These are phyloP conservation scores for Lymantria monacha DNA, from an alignment of 2,888 invertebrate genomes.

Conservation along the genomic window DNA sequence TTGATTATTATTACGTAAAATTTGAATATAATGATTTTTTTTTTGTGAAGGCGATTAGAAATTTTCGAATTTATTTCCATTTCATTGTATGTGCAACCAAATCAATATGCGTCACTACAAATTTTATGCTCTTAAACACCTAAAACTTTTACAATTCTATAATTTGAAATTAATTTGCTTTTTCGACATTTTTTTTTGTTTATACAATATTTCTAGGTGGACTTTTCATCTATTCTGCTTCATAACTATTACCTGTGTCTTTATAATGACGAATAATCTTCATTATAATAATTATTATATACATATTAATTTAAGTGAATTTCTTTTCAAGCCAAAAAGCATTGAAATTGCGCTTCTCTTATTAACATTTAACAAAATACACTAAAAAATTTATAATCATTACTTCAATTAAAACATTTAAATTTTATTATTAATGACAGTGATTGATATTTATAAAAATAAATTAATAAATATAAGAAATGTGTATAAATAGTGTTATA, in stretches of 20 bases:
- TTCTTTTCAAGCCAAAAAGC: slow-evolving; percentile 46
- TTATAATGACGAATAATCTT: slow-evolving; percentile 23
- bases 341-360: slow-evolving; percentile 39
- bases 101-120: slow-evolving; percentile 36
- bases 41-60: no score
- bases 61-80: background rate
- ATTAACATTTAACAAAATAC: slow-evolving; percentile 30
- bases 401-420: slow-evolving; percentile 14
- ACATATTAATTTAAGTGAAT: slow-evolving; percentile 28
- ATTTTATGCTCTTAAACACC: slow-evolving; percentile 42
- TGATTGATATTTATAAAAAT: slow-evolving; percentile 14
- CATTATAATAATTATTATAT: slow-evolving; percentile 23
- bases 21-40: no score
- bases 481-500: slow-evolving; percentile 23
- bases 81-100: slow-evolving; percentile 28
- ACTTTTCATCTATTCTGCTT: slow-evolving; percentile 27
- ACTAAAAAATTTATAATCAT: slow-evolving; percentile 22
- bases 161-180: background rate
- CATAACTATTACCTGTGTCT: slow-evolving; percentile 23
- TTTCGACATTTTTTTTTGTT: slow-evolving; percentile 9
- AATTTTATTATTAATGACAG: slow-evolving; percentile 12
- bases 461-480: slow-evolving; percentile 20
- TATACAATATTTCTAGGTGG: slow-evolving; percentile 40
- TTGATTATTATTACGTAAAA: no score
- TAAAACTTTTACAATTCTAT: slow-evolving; percentile 27